phyloP scores from a whole-genome alignment of 2,113 vertebrate species.

The Solea senegalensis region DNA sequence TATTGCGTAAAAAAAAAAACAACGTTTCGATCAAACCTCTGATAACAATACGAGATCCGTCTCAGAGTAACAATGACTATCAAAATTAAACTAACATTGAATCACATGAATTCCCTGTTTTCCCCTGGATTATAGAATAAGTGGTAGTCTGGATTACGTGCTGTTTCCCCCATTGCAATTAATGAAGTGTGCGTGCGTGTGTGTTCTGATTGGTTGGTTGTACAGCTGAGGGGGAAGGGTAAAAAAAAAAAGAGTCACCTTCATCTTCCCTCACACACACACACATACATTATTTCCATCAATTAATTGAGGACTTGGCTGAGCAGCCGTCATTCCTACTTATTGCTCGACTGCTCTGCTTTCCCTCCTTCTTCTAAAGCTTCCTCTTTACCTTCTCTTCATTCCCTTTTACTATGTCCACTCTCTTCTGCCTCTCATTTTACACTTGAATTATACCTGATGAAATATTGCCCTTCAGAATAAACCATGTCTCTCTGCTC shows the following conservation, averaged over 20 bases:
- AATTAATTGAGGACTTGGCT: constrained; percentile 46
- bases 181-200: not conserved
- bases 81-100: no score
- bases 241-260: constrained; percentile 63
- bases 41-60: no score
- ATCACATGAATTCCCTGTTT: no score
- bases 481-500: constrained; percentile 27
- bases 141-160: no score
- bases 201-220: constrained; percentile 44
- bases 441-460: constrained; percentile 50
- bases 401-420: constrained; percentile 10
- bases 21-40: no score
- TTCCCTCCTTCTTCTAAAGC: constrained; percentile 41
- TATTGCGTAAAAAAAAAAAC: no score
- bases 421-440: constrained; percentile 44
- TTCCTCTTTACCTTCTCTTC: constrained; percentile 30
- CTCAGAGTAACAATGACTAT: no score
- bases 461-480: constrained; percentile 63
- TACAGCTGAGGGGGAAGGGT: constrained; percentile 16
- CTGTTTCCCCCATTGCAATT: no score
- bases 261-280: constrained; percentile 35
- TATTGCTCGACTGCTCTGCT: constrained; percentile 30
- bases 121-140: no score
- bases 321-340: constrained; percentile 55
- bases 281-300: constrained; percentile 33